These are phyloP conservation scores for Enhydra lutris DNA, from an alignment of 2,113 vertebrate genomes.

Conservation along the genomic window DNA sequence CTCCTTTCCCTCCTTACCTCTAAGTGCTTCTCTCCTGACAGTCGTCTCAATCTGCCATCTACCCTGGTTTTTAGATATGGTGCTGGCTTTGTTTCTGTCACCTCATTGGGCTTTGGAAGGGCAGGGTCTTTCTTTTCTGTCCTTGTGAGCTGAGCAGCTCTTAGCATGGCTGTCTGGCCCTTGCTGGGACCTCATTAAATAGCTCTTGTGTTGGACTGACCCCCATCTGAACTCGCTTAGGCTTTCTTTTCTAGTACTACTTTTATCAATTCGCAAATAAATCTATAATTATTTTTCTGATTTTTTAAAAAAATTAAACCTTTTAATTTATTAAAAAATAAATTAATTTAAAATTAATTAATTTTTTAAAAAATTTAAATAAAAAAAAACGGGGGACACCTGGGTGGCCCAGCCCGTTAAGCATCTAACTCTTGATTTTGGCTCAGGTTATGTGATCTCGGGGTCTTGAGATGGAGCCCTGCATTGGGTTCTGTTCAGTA, in stretches of 20 bases:
- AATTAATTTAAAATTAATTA: too few relatives aligned
- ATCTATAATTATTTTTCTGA: conserved; percentile 7
- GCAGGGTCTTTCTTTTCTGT: neutral
- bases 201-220: neutral
- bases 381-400: neutral
- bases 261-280: neutral
- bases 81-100: neutral
- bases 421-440: neutral
- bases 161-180: neutral
- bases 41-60: neutral
- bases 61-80: neutral
- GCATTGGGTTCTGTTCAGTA: fast-evolving
- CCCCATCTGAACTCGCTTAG: neutral
- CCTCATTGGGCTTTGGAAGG: neutral
- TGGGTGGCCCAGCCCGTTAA: neutral
- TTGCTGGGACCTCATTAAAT: neutral
- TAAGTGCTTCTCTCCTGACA: neutral
- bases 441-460: neutral
- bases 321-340: too few relatives aligned
- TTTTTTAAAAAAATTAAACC: neutral
- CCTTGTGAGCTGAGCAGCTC: neutral
- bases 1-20: neutral
- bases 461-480: neutral
- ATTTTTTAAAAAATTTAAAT: neutral
- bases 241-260: neutral